Evolutionary conservation across 2,888 invertebrate species (phyloP).

Genomic region (Lepidocyrtinus sp.): DNA sequence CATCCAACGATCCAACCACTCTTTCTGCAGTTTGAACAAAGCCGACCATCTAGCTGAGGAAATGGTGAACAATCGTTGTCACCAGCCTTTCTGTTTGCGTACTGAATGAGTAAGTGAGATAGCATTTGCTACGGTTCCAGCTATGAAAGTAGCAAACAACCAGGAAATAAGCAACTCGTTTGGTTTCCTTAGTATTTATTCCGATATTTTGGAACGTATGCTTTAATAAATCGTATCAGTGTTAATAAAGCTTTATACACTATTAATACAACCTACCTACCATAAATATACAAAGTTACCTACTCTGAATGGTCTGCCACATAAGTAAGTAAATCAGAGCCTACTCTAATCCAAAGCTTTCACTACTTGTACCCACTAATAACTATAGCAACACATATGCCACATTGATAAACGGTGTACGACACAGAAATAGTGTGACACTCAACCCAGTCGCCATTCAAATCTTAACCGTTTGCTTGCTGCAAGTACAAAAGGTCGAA

Average conservation of each 20-base stretch:
- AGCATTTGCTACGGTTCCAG: background rate
- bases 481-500: too few species aligned
- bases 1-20: conserved; percentile 12
- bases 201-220: background rate
- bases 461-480: too few species aligned
- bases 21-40: conserved; percentile 41
- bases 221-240: background rate
- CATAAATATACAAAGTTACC: background rate
- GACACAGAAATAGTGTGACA: too few species aligned
- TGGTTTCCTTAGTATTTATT: conserved; percentile 3
- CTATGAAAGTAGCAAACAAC: conserved; percentile 27
- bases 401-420: too few species aligned
- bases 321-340: too few species aligned
- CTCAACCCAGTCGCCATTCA: too few species aligned
- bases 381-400: too few species aligned
- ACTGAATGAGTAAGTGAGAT: conserved; percentile 11
- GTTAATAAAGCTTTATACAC: background rate
- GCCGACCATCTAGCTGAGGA: conserved; percentile 51
- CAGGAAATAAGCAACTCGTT: conserved; percentile 5
- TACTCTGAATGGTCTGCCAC: too few species aligned
- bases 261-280: background rate
- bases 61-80: conserved; percentile 27
- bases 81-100: conserved; percentile 4
- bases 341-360: too few species aligned
- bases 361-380: too few species aligned